These are phyloP conservation scores for Clinocottus analis DNA, from an alignment of 2,113 vertebrate species.

Conservation along the genomic window DNA sequence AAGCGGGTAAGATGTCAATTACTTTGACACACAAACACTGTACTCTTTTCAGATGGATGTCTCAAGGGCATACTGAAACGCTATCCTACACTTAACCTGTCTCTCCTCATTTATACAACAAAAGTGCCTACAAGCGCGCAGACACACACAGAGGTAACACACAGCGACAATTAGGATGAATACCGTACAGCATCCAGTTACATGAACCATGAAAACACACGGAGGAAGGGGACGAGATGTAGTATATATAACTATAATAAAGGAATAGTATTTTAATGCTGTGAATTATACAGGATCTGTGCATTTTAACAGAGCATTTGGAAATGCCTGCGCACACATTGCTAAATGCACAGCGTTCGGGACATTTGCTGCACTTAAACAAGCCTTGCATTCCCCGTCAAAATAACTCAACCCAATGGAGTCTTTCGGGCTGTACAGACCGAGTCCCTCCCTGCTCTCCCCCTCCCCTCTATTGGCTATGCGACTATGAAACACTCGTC, in stretches of 20 bases:
- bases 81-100: constrained; percentile 75
- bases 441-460: constrained; percentile 19
- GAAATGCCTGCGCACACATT: neutral
- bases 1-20: constrained; percentile 72
- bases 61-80: constrained; percentile 73
- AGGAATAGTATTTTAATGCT: neutral
- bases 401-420: constrained; percentile 33
- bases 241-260: neutral
- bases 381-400: constrained; percentile 6
- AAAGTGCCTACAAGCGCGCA: constrained; percentile 39
- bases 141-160: constrained; percentile 28
- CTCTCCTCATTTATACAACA: constrained; percentile 67
- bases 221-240: constrained; percentile 3
- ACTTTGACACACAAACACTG: constrained; percentile 75
- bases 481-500: constrained; percentile 53
- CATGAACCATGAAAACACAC: constrained; percentile 3
- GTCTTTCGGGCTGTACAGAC: neutral
- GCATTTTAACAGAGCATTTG: neutral
- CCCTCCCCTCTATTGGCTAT: constrained; percentile 44
- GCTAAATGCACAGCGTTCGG: neutral
- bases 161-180: constrained; percentile 50
- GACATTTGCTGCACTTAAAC: neutral
- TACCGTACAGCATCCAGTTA: constrained; percentile 42
- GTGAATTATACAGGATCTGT: neutral
- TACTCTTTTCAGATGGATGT: constrained; percentile 68